Base-by-base conservation (phyloP, 2,797 vertebrate species). In the Melopsittacus undulatus region DNA sequence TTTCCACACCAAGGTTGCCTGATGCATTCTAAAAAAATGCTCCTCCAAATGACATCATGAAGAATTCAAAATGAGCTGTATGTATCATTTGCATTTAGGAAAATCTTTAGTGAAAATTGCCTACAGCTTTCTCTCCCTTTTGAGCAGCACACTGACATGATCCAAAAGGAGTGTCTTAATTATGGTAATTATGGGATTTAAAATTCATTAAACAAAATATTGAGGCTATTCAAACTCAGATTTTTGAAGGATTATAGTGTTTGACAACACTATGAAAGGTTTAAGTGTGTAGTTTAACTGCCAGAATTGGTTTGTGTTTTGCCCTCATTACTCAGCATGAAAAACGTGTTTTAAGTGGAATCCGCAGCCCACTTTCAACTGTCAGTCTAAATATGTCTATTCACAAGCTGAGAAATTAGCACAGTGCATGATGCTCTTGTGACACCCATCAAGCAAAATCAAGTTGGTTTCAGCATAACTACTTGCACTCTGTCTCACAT, bases 191-290 rank as follows among this genome's bases (percentile, higher is more conserved):
- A 95, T 54, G 66, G 95, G 95, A 94, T 97, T 96, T 97, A 95
- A 90, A 90, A 92, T 87, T 91, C 94, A 96, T 95, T 96, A 72
- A 64, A 83, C 49, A 95, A 96, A 95, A 94, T 93, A 93, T 95
- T 75, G 78, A 88, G 91, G 83, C 87, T 88, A 84, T 57, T 91
- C 81, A 94, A 93, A 96, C 83, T 96, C 93, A 96, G 93, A 92
- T 89, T 94, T 91, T 83, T 54, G 84, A 80, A 95, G 76, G 74
- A 90, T 95, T 96, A 97, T 97, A 88, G 79, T 95, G 95, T 98
- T 97, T 97, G 97, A 97, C 97, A 98, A 97, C 96, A 94, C 95
- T 96, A 95, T 96, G 96, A 97, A 98, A 97, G 96, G 94, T 97
- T 97, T 97, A 97, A 97, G 94, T 96, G 95, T 1, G 29, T 95